Evolutionary conservation across 64 coral and sea anemone genomes (phyloP).

Genomic region (Orbicella faveolata): DNA sequence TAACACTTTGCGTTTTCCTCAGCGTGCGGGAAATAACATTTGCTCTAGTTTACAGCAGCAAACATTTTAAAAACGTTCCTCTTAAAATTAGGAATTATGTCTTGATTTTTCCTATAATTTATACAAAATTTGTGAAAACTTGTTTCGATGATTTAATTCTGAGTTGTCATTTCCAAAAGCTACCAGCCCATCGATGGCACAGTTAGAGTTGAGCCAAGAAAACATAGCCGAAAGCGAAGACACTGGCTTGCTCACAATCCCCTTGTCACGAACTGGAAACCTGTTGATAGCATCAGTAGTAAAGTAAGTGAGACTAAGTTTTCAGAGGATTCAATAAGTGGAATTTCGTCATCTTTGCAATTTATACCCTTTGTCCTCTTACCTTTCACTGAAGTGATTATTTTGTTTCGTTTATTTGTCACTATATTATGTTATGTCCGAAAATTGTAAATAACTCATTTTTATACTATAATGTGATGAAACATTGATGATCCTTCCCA

Average conservation of each 20-base stretch:
- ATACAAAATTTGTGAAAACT: too few relatives aligned
- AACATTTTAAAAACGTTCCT: too few relatives aligned
- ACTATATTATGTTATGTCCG: too few relatives aligned
- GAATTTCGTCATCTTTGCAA: neutral
- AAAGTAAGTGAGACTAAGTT: neutral
- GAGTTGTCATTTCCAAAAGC: neutral
- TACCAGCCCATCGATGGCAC: neutral
- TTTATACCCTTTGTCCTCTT: too few relatives aligned
- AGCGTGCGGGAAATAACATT: neutral
- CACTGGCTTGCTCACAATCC: neutral
- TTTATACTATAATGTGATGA: too few relatives aligned
- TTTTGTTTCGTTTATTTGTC: too few relatives aligned
- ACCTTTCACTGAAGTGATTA: too few relatives aligned
- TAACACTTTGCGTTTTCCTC: neutral
- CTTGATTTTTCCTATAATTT: too few relatives aligned
- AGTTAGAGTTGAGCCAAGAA: neutral
- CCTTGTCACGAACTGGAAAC: constrained; percentile 1
- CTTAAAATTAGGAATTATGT: too few relatives aligned
- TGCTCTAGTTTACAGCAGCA: too few relatives aligned
- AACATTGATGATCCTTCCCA: too few relatives aligned
- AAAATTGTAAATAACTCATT: too few relatives aligned
- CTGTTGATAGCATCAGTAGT: neutral
- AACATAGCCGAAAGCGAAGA: neutral
- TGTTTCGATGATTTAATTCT: neutral
- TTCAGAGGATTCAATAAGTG: neutral